phyloP scores from a whole-genome alignment of 92 coral and sea anemone species.

The Palythoa grandiflora region DNA sequence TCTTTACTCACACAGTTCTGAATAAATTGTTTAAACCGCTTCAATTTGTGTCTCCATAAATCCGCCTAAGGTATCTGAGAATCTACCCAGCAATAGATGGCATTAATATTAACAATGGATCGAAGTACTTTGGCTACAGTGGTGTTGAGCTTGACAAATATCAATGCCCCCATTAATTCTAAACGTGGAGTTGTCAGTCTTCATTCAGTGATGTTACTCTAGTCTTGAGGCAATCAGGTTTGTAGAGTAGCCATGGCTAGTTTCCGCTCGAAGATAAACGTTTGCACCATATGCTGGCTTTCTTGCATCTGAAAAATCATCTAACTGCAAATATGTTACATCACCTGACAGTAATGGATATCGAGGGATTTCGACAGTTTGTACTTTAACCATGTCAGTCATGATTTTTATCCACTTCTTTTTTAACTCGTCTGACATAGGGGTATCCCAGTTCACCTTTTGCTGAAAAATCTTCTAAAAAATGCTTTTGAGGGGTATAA shows the following conservation, averaged over 20 bases:
- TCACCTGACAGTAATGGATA: too few relatives aligned
- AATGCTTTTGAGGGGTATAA: too few relatives aligned
- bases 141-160: conserved; percentile 48
- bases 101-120: conserved; percentile 22
- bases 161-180: conserved; percentile 58
- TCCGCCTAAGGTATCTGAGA: conserved; percentile 58
- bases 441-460: too few relatives aligned
- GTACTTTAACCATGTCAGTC: conserved; percentile 27
- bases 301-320: conserved; percentile 53
- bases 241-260: conserved; percentile 13
- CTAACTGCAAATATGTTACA: too few relatives aligned
- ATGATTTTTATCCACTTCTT: conserved; percentile 13
- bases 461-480: too few relatives aligned
- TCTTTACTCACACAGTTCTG: conserved; percentile 49
- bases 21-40: conserved; percentile 53
- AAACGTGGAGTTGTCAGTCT: conserved; percentile 65
- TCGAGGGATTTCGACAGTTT: too few relatives aligned
- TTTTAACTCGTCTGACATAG: too few relatives aligned
- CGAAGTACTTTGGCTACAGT: conserved; percentile 22
- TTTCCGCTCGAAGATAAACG: conserved; percentile 58
- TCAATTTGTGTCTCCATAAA: conserved; percentile 46
- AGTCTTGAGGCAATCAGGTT: conserved; percentile 52
- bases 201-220: background rate
- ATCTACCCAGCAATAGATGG: conserved; percentile 40
- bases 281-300: conserved; percentile 11